Evolutionary conservation across 2,113 vertebrate genomes (phyloP).

Genomic region (Halcyon senegalensis): DNA sequence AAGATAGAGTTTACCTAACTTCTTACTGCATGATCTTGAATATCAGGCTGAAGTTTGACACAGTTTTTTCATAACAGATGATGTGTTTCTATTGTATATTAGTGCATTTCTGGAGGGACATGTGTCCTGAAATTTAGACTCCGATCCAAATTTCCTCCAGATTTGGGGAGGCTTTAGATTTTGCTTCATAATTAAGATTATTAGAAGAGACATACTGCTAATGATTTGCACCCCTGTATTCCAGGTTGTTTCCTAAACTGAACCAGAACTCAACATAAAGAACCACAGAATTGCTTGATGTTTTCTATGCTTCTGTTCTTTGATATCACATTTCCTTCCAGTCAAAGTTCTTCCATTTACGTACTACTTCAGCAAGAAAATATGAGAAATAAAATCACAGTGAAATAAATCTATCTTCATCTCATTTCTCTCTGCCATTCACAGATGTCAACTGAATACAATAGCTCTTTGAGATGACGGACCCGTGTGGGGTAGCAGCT

Average conservation of each 20-base stretch:
- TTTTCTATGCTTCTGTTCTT: background rate
- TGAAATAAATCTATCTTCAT: conserved; percentile 60
- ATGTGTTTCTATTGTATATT: background rate
- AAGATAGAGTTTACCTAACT: background rate
- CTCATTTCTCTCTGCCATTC: conserved; percentile 52
- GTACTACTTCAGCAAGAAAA: conserved; percentile 26
- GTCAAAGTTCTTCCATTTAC: background rate
- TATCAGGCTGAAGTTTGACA: background rate
- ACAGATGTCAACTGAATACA: conserved; percentile 40
- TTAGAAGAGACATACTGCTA: background rate
- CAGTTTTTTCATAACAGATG: background rate
- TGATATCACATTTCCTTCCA: background rate
- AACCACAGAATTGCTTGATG: background rate
- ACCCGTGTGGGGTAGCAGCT: background rate
- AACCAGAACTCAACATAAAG: background rate
- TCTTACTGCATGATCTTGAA: background rate
- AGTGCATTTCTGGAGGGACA: background rate
- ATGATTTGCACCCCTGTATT: background rate
- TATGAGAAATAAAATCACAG: conserved; percentile 47
- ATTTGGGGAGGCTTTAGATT: background rate
- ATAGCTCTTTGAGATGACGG: conserved; percentile 53
- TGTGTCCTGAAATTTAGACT: background rate
- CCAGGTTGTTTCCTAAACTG: background rate
- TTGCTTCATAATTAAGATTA: background rate
- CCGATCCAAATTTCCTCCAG: background rate